Base-by-base conservation (phyloP, 2,888 invertebrate species). In the Oegoconia quadripuncta region DNA sequence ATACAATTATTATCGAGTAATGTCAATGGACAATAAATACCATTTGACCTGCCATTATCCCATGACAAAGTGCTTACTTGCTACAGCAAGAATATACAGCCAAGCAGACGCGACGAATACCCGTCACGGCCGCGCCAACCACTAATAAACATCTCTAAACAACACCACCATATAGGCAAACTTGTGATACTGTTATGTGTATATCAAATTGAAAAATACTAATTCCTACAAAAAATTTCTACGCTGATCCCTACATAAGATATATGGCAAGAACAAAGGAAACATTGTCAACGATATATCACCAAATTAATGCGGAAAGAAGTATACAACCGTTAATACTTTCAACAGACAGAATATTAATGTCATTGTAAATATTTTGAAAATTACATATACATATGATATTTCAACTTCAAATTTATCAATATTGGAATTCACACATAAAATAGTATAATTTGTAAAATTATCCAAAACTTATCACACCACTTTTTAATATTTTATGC, bases 401-500 rank as follows among this genome's bases (percentile, higher is more conserved):
- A 76, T 64, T 71, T 64, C 53, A 64, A 77, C 72, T 74, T 80
- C 61, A 60, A 78, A 78, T 80, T 82, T 80, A 65, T 72, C 68
- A 66, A 76, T 75, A 75, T 76, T 77, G 81, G 81, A 84, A 80
- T 81, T 77, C 78, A 82, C 83, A 84, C 80, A 79, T 75, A 87
- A 84, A 83, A 83, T 84, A 84, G 83, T 84, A 84, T 77, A 84
- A 86, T 83, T 87, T 87, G 87, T 87, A 87, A 87, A 87, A 87
- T 84, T 83, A 86, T 87, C 87, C 81, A 87, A 87, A 87, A 87
- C 83, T 80, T 87, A 87, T 87, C 86, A 87, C 84, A 84, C 83
- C 84, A 84, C 83, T 73, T 81, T 81, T 82, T 74, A 71, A 77
- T 74, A 74, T 77, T 82, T 84, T 81, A 81, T 84, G 86, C 83